Percentiles rank a stretch among this genome's conserved stretches.
Evolutionary conservation across 2,113 vertebrate genomes (phyloP).

Genomic region (Puffinus mauretanicus): DNA sequence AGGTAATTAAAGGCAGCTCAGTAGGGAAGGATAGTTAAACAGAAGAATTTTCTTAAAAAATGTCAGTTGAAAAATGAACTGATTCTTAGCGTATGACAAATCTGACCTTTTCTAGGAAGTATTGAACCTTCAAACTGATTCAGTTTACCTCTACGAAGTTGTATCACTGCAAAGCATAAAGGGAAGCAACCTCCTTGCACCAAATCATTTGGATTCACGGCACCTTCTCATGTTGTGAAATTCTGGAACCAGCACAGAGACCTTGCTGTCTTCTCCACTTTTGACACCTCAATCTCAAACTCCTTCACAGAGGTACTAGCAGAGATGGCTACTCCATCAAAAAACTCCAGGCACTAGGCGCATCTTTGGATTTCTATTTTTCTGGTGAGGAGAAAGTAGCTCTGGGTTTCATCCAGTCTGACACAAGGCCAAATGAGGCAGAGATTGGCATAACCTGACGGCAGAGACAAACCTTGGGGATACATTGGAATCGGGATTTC

Average conservation of each 20-base stretch:
- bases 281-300: not conserved
- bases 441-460: not conserved
- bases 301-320: not conserved
- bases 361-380: not conserved
- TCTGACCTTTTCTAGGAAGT: not conserved
- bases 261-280: not conserved
- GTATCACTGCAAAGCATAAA: not conserved
- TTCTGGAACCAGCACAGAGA: not conserved
- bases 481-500: not conserved
- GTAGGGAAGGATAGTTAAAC: not conserved
- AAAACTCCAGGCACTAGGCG: not conserved
- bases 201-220: not conserved
- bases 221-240: not conserved
- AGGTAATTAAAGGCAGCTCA: conserved; percentile 3
- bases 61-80: not conserved
- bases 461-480: not conserved
- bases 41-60: not conserved
- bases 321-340: not conserved
- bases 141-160: not conserved
- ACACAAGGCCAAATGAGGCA: not conserved
- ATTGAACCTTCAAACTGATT: not conserved
- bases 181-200: not conserved
- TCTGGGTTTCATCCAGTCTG: not conserved
- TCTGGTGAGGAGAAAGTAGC: not conserved
- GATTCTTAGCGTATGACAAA: not conserved